phyloP scores from a whole-genome alignment of 2,113 vertebrate species.

The Poecilia latipinna region DNA sequence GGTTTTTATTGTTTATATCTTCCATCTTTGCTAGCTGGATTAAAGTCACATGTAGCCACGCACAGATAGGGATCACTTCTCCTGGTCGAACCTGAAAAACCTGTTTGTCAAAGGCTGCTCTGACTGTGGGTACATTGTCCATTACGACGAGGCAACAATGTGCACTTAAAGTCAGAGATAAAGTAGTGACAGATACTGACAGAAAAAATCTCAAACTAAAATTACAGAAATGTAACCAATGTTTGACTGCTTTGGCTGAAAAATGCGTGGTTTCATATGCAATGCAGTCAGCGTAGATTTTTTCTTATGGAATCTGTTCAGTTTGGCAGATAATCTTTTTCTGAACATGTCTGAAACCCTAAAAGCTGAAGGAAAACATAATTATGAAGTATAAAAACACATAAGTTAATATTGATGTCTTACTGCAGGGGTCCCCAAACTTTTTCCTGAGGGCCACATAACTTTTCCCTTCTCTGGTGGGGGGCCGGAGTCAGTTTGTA shows the following conservation, averaged over 20 bases:
- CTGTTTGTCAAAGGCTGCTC: background rate
- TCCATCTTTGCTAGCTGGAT: background rate
- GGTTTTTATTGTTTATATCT: background rate
- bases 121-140: background rate
- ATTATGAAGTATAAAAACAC: too few relatives aligned
- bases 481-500: too few relatives aligned
- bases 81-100: conserved; percentile 17
- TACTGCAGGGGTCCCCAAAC: too few relatives aligned
- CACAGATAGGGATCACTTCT: background rate
- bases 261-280: background rate
- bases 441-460: too few relatives aligned
- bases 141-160: background rate
- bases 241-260: background rate
- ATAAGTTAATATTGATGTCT: too few relatives aligned
- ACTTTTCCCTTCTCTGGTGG: too few relatives aligned
- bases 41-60: background rate
- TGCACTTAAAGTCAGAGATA: background rate
- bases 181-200: too few relatives aligned
- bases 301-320: background rate
- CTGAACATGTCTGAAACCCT: background rate
- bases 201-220: background rate
- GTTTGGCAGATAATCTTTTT: background rate
- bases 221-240: background rate
- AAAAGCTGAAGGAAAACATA: background rate
- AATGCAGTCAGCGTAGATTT: background rate